phyloP scores from a whole-genome alignment of 2,888 invertebrate genomes.

The Cerastis leucographa region DNA sequence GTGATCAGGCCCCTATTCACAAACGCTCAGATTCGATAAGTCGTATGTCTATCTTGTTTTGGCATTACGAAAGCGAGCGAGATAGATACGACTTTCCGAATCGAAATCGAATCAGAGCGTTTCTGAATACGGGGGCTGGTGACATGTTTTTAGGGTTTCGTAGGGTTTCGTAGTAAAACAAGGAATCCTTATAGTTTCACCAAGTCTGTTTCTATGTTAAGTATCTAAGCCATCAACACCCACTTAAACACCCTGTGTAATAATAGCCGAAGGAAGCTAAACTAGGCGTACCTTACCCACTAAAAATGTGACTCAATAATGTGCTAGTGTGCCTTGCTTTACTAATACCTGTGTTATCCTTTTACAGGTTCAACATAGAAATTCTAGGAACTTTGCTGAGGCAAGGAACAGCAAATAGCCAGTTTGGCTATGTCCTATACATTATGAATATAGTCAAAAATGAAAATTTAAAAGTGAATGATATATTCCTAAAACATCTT shows the following conservation, averaged over 20 bases:
- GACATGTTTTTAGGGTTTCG: not conserved
- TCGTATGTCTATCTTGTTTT: no score
- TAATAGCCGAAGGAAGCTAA: not conserved
- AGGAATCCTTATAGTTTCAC: no score
- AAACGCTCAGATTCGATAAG: no score
- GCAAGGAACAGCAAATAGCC: slow-evolving; percentile 90
- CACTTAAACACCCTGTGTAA: not conserved
- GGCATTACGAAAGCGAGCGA: no score
- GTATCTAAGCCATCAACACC: not conserved
- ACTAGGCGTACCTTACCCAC: not conserved
- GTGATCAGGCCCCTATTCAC: not conserved
- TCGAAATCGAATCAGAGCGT: no score
- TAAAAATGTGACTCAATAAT: not conserved
- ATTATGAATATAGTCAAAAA: slow-evolving; percentile 92
- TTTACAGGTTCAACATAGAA: slow-evolving; percentile 93
- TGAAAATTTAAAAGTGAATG: slow-evolving; percentile 92
- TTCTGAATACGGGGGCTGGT: no score
- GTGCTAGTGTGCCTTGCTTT: no score
- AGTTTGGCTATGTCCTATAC: slow-evolving; percentile 93
- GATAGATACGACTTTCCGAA: no score
- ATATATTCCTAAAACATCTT: slow-evolving; percentile 91
- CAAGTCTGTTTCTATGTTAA: no score
- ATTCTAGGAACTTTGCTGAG: slow-evolving; percentile 94
- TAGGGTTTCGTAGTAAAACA: not conserved
- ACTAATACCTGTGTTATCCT: slow-evolving; percentile 28